A percentile compares a stretch with the other conserved stretches of the same genome.
phyloP scores from a whole-genome alignment of 2,113 vertebrate genomes.

The Oryctolagus cuniculus region mOryCun1.1 NC_091435.1:44339501-44340000 shows the following conservation, averaged over 20 bases:
- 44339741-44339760: background rate
- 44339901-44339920: background rate
- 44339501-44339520: background rate
- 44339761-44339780: background rate
- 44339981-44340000: fast-evolving
- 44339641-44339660: background rate
- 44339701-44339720: background rate
- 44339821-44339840: background rate
- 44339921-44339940: background rate
- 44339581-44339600: too few species aligned
- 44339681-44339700: background rate
- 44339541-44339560: fast-evolving
- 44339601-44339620: fast-evolving
- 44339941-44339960: background rate
- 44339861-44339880: background rate
- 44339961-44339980: background rate
- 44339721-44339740: background rate
- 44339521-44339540: background rate
- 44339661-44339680: background rate
- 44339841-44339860: background rate
- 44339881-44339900: background rate
- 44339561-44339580: too few species aligned
- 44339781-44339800: background rate
- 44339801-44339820: background rate
- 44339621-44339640: background rate